These are phyloP conservation scores for Grantiella picta DNA, from an alignment of 2,113 vertebrate species.

Conservation along the genomic window DNA sequence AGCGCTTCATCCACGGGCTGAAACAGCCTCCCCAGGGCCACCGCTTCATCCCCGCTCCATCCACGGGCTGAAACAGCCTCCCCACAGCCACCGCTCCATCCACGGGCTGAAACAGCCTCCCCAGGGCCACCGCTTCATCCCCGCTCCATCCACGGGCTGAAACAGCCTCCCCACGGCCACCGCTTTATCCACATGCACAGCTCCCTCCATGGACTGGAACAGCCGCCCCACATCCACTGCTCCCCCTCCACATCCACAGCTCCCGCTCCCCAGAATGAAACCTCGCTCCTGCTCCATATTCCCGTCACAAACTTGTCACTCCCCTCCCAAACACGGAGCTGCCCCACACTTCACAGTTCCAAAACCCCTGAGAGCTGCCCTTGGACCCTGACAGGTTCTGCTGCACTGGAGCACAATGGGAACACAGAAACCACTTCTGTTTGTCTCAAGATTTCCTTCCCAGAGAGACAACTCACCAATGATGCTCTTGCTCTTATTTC, in stretches of 20 bases:
- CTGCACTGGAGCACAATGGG: neutral
- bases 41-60: neutral
- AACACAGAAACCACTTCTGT: neutral
- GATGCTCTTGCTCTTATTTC: neutral
- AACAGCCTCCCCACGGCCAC: neutral
- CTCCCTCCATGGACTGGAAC: accelerated
- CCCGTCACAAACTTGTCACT: accelerated
- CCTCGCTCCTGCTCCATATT: accelerated
- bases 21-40: neutral
- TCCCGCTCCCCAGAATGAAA: neutral
- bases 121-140: too few relatives aligned
- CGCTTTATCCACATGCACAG: neutral
- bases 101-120: neutral
- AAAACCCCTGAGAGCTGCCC: accelerated
- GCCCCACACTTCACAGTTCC: neutral
- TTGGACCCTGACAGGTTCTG: accelerated
- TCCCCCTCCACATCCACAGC: neutral
- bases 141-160: neutral
- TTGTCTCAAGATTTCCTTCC: neutral
- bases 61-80: too few relatives aligned
- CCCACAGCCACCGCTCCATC: too few relatives aligned
- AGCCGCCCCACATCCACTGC: neutral
- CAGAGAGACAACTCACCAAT: accelerated
- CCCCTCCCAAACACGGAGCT: accelerated
- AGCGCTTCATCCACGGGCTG: neutral